Base-by-base conservation (phyloP, 1,140 invertebrate species). In the Eumeta japonica region DNA sequence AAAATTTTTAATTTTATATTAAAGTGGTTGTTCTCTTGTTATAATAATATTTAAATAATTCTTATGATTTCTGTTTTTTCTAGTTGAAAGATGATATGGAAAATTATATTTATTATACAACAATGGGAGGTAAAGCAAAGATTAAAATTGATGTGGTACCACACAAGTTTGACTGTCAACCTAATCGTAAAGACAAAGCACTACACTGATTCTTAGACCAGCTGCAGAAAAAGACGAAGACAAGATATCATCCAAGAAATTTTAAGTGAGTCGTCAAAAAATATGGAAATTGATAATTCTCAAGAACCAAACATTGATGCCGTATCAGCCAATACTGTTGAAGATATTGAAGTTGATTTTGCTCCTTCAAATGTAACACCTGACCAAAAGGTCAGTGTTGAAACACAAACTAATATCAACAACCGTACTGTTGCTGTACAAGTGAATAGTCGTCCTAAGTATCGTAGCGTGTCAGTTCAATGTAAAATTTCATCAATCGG, bases 31-130 rank as follows among this genome's bases (percentile, higher is more conserved):
- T 24, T 24, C 20, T 24, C 5, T 24, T 24, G 20, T 24, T 24
- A 24, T 24, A 24, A n/a, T n/a, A n/a, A 24, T n/a, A 24, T 24
- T 24, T 24, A 24, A 24, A 24, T 24, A 24, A 24, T 24, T 24
- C 20, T 24, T 24, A 24, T 24, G 20, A n/a, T 24, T 24, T 24
- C 20, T 24, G 5, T 24, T 24, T 24, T 24, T 24, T 24, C 20
- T 24, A 24, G 20, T n/a, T 24, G 20, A 24, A 24, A 24, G 20
- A 24, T 24, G 20, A 24, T n/a, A 24, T 24, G 20, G 20, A 24
- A 24, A 24, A 24, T 24, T 24, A 24, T 24, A 24, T 24, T 24
- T 24, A 24, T 24, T 24, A 24, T 24, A 24, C 20, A 24, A 24
- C 20, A 24, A 24, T 24, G 20, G 20, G 20, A 24, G 20, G 20